Base-by-base conservation (phyloP, 2,888 invertebrate genomes). In the Tolmerus cingulatus region DNA sequence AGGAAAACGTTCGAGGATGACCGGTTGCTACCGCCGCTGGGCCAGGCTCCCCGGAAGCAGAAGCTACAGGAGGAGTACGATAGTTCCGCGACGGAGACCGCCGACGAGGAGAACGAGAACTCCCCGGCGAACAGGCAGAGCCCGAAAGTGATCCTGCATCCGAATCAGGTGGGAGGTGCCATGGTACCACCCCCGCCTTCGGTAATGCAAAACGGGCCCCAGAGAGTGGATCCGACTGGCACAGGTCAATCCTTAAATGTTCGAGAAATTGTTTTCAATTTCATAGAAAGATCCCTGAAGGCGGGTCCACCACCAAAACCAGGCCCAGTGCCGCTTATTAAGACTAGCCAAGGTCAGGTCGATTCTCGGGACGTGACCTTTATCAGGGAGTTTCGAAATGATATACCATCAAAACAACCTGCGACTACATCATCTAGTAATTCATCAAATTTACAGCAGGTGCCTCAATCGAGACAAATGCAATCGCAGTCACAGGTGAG, bases 81-180 rank as follows among this genome's bases (percentile, higher is more conserved):
- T 92, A 95, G 95, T 37, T 95, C 95, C n/a, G 96, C 96, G 9
- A 96, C 96, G 81, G 96, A 96, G 93, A 98, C 97, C 89, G 98
- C 98, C 81, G 98, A 98, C 91, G 98, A 98, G 93, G 97, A 95
- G 92, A 94, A 94, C 89, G 95, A 95, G 87, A 93, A 94, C 85
- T 93, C 93, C 85, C 95, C 95, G 16, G 93, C 93, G 66, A 93
- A 94, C 93, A 94, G 94, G 90, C 94, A 93, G 90, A 90, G 91
- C 93, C 93, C 90, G 92, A 93, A 92, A 91, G 92, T 92, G 12
- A 91, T 92, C 55, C 90, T 92, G 89, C 90, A 91, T 92, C 89
- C 87, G 16, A 89, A 90, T 88, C 89, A 90, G 76, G 84, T 88
- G 2, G 34, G 74, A 66, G 79, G 87, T 82, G 88, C 84, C 43